Conservation (phyloP, 2,113 vertebrate genomes). For the Oophaga pumilio region DNA sequence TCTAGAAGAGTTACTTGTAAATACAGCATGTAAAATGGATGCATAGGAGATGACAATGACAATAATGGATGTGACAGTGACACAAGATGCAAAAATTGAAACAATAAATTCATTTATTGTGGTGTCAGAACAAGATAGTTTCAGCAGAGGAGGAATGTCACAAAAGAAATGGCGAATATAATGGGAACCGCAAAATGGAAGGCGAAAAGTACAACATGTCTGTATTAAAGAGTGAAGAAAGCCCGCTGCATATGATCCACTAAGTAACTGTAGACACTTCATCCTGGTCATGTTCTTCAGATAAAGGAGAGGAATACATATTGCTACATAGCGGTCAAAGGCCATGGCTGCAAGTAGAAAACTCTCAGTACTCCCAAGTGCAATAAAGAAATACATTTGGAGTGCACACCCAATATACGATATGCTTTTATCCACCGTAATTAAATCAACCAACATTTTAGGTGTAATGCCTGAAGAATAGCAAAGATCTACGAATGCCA, state of each 20-base stretch:
- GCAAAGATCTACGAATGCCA: slow-evolving; percentile 35
- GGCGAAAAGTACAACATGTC: not conserved
- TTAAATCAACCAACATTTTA: not conserved
- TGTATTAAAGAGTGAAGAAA: slow-evolving; percentile 14
- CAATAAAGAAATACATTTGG: slow-evolving; percentile 28
- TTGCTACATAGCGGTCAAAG: slow-evolving; percentile 31
- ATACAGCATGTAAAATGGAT: slow-evolving; percentile 2
- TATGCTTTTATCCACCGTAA: slow-evolving; percentile 6
- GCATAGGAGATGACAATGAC: not conserved
- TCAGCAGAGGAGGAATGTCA: slow-evolving; percentile 16
- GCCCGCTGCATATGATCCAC: slow-evolving; percentile 1
- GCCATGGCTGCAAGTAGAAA: slow-evolving; percentile 26
- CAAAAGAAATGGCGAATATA: slow-evolving; percentile 13
- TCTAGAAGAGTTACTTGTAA: not conserved
- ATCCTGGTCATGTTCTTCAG: not conserved
- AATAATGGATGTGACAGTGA: not conserved
- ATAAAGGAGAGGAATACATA: slow-evolving; percentile 3
- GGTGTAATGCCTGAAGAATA: slow-evolving; percentile 12
- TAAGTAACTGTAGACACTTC: not conserved
- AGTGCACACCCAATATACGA: slow-evolving; percentile 12
- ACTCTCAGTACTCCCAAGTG: slow-evolving; percentile 8
- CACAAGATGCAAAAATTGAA: not conserved
- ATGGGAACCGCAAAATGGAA: slow-evolving; percentile 11
- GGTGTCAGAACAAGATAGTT: slow-evolving; percentile 9
- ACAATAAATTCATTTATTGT: slow-evolving; percentile 8